Evolutionary conservation across 2,113 vertebrate genomes (phyloP), one percentile per base, ranked within the genome.

Genomic region (Malurus alboscapulatus): DNA sequence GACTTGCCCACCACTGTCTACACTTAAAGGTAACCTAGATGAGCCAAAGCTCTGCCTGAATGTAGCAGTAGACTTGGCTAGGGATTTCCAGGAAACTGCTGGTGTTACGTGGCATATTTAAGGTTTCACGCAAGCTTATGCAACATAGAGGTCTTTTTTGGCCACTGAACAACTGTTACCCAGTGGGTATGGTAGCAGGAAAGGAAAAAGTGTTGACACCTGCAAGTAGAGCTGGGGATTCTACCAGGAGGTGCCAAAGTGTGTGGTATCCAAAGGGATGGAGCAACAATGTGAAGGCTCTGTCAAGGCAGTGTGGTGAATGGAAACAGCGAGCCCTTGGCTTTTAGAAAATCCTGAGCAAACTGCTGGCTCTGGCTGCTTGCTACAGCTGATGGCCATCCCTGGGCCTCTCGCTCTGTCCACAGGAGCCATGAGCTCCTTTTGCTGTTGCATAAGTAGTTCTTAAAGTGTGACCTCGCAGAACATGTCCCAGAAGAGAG

Each of bases 111-210:
- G 25, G 15, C 8, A 14, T 3, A 5, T 44, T 30, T 84, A 77
- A 55, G 12, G 14, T 67, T 84, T 83, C 9, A 4, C 1, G 2
- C 5, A 19, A 51, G 47, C 51, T 63, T 1, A 1, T 40, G 29
- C 1, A 2, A 48, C 7, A 1, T 4, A 30, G 10, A n/a, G 0
- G 0, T 17, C 53, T 73, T 76, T 57, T 79, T 47, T 79, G 87
- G 42, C 50, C 67, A 42, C 38, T 68, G 76, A 72, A 34, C 27
- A 63, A 14, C 24, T 34, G 25, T 50, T 88, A 29, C 11, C 44
- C 59, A 44, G 12, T 34, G 57, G 20, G 2, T 48, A 29, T 40
- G 25, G 40, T n/a, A 47, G 62, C 3, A 1, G 40, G 11, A 42
- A 87, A 73, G 24, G 75, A 66, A 30, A 2, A 69, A 27, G 68